These are phyloP conservation scores for Acomys russatus DNA, from an alignment of 2,797 vertebrate species.

Conservation along the genomic window DNA sequence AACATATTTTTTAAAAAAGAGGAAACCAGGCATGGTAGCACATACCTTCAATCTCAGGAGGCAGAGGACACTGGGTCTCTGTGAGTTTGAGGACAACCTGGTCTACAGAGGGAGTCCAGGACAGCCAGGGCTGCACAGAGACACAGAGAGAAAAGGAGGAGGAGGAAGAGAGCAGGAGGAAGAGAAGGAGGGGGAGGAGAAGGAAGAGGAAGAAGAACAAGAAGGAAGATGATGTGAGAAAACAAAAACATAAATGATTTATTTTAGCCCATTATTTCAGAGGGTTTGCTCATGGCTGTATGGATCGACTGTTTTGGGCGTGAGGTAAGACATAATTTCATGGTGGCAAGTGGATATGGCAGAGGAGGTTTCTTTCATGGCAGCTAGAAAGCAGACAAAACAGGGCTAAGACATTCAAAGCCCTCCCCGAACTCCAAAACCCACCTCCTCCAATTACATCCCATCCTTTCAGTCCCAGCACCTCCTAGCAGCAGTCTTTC, in stretches of 20 bases:
- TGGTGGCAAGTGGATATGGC: not conserved
- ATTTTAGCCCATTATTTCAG: not conserved
- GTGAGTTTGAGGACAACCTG: too few relatives aligned
- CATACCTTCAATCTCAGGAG: too few relatives aligned
- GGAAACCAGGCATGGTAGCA: too few relatives aligned
- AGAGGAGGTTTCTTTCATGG: not conserved
- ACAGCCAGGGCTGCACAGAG: too few relatives aligned
- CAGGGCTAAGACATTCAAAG: not conserved
- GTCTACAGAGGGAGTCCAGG: too few relatives aligned
- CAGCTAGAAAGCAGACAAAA: not conserved
- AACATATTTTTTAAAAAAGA: not conserved
- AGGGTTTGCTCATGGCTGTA: not conserved
- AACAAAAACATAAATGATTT: not conserved
- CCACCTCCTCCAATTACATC: not conserved
- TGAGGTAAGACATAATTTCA: not conserved
- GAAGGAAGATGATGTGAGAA: not conserved
- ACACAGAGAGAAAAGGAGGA: too few relatives aligned
- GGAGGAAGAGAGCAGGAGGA: too few relatives aligned
- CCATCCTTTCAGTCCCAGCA: not conserved
- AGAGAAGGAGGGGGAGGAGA: too few relatives aligned
- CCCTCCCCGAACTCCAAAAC: not conserved
- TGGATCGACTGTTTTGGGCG: not conserved
- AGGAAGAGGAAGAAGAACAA: too few relatives aligned
- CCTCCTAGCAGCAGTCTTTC: not conserved
- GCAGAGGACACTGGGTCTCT: too few relatives aligned